These are phyloP conservation scores for Threskiornis aethiopicus DNA, from an alignment of 2,797 vertebrate species.

Conservation along the genomic window DNA sequence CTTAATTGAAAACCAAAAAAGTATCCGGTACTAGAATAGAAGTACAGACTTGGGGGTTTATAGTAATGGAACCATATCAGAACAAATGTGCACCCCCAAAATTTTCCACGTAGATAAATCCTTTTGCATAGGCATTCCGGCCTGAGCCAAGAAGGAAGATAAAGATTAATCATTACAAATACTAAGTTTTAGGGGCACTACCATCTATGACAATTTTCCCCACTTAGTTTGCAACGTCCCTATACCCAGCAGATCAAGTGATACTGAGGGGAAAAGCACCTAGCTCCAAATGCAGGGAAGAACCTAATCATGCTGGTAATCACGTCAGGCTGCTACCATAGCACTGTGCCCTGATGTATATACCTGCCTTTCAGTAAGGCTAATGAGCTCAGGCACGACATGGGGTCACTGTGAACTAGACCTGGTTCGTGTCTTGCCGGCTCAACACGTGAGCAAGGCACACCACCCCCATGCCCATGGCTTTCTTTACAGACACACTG, in stretches of 20 bases:
- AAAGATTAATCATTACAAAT: background rate
- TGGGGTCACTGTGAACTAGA: background rate
- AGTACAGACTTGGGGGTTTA: background rate
- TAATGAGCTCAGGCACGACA: background rate
- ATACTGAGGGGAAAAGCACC: background rate
- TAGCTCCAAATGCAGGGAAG: background rate
- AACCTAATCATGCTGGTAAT: background rate
- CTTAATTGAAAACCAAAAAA: background rate
- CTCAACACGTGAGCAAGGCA: background rate
- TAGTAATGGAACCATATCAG: background rate
- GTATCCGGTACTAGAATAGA: background rate
- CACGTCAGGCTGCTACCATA: background rate
- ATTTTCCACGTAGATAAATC: background rate
- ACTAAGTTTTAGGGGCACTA: background rate
- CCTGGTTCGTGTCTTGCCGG: rapidly evolving
- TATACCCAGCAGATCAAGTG: background rate
- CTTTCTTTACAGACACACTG: background rate
- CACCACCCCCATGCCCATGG: rapidly evolving
- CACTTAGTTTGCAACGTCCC: background rate
- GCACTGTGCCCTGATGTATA: background rate
- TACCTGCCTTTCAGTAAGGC: background rate
- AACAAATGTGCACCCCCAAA: background rate
- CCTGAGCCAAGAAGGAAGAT: background rate
- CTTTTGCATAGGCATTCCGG: background rate
- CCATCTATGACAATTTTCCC: background rate